Evolutionary conservation across 1,140 invertebrate species (phyloP).

Genomic region (Hypothenemus hampei): DNA sequence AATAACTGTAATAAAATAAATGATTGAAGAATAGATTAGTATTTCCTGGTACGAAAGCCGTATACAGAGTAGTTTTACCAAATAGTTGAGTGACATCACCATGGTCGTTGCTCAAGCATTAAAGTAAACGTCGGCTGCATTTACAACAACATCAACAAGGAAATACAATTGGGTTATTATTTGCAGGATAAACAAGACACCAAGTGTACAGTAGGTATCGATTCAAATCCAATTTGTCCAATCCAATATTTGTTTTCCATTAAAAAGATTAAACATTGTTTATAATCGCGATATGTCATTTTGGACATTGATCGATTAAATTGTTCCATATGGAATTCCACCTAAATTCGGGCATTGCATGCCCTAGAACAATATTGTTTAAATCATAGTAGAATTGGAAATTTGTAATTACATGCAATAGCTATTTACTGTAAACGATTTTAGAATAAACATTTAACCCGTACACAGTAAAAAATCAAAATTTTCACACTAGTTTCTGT

Average conservation of each 20-base stretch:
- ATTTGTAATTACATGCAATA: background rate
- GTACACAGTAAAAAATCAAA: background rate
- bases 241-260: background rate
- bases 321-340: background rate
- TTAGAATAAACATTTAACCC: background rate
- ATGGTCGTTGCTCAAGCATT: background rate
- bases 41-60: constrained; percentile 1
- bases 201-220: no score
- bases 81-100: background rate
- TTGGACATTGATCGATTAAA: background rate
- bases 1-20: constrained; percentile 7
- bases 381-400: no score
- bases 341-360: background rate
- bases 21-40: constrained; percentile 1
- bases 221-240: no score
- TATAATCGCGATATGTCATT: background rate
- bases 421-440: no score
- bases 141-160: background rate
- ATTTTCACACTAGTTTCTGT: background rate
- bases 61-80: background rate
- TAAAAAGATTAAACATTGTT: background rate
- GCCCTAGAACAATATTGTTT: no score
- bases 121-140: background rate
- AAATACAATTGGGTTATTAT: background rate
- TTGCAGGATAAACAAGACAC: no score